Conservation (phyloP, 2,113 vertebrate genomes). For the Steatornis caripensis region DNA sequence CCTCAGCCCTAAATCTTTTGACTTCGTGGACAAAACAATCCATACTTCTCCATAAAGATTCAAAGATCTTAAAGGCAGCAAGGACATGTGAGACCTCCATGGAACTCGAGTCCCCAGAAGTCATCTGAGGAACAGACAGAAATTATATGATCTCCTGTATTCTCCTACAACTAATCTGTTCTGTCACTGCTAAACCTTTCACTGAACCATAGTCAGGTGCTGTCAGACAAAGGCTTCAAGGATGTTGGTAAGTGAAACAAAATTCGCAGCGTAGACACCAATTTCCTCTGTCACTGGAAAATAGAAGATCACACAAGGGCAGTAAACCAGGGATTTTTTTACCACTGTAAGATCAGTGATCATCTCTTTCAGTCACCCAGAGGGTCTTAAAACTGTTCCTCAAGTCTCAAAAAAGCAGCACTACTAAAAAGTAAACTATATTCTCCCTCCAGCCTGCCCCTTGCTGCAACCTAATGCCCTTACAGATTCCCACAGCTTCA, state of each 20-base stretch:
- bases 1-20: neutral
- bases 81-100: neutral
- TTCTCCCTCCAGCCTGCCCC: neutral
- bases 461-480: neutral
- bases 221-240: neutral
- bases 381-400: neutral
- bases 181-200: neutral
- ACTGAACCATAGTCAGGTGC: neutral
- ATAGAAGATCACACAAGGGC: rapidly evolving
- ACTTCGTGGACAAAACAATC: neutral
- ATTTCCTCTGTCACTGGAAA: neutral
- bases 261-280: neutral
- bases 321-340: neutral
- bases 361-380: neutral
- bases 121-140: neutral
- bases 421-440: neutral
- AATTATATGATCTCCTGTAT: neutral
- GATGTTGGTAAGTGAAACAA: neutral
- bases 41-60: neutral
- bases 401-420: neutral
- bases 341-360: neutral
- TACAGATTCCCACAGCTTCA: neutral
- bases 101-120: neutral
- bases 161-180: neutral
- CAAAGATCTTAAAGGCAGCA: neutral